Evolutionary conservation across 2,113 vertebrate genomes (phyloP).

Genomic region (Bubalus kerabau): DNA sequence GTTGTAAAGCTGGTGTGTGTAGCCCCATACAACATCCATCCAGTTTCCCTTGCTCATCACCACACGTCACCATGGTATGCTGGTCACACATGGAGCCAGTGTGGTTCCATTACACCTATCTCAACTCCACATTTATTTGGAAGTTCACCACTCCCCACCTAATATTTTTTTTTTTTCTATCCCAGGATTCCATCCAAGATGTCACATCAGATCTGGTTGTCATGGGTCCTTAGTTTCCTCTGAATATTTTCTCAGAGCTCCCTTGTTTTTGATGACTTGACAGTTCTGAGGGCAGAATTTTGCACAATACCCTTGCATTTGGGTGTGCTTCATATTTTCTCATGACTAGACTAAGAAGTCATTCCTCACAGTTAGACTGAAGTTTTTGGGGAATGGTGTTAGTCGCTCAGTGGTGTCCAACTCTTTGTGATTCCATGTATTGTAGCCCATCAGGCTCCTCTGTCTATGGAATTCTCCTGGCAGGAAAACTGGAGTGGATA

Average conservation of each 20-base stretch:
- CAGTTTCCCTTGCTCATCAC: neutral
- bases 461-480: neutral
- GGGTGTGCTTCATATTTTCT: neutral
- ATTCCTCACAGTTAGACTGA: neutral
- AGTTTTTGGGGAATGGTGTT: neutral
- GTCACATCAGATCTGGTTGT: neutral
- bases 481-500: neutral
- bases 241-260: neutral
- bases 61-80: rapidly evolving
- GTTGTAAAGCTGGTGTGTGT: neutral
- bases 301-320: neutral
- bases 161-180: neutral
- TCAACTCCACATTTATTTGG: neutral
- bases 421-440: neutral
- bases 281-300: neutral
- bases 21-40: neutral
- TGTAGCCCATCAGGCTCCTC: neutral
- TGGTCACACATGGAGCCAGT: neutral
- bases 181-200: neutral
- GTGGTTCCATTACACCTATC: neutral
- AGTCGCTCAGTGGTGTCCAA: neutral
- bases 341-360: neutral
- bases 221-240: neutral
- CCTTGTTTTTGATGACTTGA: neutral
- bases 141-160: neutral